These are phyloP conservation scores for Bellardia pandia DNA, from an alignment of 2,888 invertebrate species.

Conservation along the genomic window DNA sequence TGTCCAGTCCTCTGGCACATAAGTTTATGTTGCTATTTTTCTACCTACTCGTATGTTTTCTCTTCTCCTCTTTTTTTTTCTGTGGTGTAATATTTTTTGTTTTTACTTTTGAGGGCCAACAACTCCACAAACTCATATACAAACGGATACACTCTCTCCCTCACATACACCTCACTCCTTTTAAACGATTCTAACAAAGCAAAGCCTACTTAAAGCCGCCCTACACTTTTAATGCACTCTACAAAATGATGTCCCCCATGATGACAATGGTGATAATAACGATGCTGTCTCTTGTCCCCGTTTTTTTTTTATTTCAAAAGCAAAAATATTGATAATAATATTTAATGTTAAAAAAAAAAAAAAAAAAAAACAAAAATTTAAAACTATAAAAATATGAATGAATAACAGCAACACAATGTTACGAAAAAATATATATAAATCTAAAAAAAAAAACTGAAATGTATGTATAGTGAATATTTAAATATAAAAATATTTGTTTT, in stretches of 20 bases:
- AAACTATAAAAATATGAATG: neutral
- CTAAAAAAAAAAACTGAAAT: conserved; percentile 28
- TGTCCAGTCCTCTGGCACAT: conserved; percentile 36
- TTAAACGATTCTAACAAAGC: neutral
- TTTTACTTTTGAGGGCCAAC: conserved; percentile 1
- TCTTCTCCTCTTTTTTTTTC: neutral
- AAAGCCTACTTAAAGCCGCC: conserved; percentile 7
- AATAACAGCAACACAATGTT: conserved; percentile 42
- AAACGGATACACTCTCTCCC: neutral
- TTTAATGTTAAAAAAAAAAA: neutral
- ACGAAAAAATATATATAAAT: conserved; percentile 30
- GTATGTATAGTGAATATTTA: conserved; percentile 59
- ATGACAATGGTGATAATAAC: neutral
- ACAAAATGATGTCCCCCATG: neutral
- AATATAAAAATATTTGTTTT: conserved; percentile 57
- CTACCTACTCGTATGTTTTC: neutral
- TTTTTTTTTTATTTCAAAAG: conserved; percentile 5
- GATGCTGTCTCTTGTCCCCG: neutral
- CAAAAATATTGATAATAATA: neutral
- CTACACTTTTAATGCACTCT: neutral
- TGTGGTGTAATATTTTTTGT: neutral
- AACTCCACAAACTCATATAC: neutral
- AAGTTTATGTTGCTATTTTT: conserved; percentile 31
- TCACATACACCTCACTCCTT: neutral
- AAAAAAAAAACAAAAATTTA: conserved; percentile 4